A percentile compares a stretch with the other conserved stretches of the same genome.
Conservation (phyloP, 2,797 vertebrate genomes). For the Dryobates pubescens region DNA sequence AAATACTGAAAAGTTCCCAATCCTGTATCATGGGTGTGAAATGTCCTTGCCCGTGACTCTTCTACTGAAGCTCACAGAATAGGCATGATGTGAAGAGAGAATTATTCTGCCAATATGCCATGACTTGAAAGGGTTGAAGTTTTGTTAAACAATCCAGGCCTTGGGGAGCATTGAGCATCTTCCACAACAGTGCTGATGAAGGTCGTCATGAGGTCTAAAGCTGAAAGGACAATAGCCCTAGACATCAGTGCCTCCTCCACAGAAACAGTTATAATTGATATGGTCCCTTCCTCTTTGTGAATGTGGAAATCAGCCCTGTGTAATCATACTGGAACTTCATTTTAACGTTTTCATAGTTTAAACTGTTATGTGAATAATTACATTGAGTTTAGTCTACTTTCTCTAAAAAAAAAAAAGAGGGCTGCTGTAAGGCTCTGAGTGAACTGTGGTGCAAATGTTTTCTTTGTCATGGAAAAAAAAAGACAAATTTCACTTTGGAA, state of each 20-base stretch:
- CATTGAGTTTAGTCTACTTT: neutral
- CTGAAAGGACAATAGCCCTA: neutral
- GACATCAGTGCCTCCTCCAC: neutral
- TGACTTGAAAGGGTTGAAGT: neutral
- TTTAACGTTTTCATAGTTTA: neutral
- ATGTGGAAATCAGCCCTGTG: neutral
- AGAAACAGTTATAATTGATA: neutral
- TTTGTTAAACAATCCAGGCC: neutral
- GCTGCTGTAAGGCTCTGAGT: neutral
- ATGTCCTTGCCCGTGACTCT: neutral
- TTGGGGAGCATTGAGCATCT: neutral
- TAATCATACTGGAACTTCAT: neutral
- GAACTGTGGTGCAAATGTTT: neutral
- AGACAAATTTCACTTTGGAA: neutral
- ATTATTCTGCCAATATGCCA: neutral
- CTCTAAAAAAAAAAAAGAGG: neutral
- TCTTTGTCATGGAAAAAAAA: neutral
- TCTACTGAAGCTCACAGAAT: neutral
- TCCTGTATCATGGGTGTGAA: neutral
- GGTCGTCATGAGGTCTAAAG: neutral
- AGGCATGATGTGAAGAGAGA: neutral
- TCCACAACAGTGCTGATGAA: neutral
- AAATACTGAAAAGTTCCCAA: neutral
- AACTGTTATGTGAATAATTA: neutral
- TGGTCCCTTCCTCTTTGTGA: neutral